These are phyloP conservation scores for Sciaenops ocellatus DNA, from an alignment of 2,797 vertebrate genomes.

Conservation along the genomic window DNA sequence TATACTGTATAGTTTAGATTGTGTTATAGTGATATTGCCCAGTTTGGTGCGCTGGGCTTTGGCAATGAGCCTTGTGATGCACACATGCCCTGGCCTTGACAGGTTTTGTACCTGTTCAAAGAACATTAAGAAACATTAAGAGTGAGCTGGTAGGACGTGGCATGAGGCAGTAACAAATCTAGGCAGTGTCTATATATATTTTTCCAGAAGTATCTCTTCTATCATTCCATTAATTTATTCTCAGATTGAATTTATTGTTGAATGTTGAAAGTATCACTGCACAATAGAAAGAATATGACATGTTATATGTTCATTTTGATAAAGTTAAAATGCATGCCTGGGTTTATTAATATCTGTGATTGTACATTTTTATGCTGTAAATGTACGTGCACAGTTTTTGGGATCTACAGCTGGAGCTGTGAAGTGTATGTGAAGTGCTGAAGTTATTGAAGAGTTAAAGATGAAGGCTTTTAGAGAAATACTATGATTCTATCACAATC, in stretches of 20 bases:
- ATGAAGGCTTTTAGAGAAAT: not conserved
- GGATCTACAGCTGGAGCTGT: not conserved
- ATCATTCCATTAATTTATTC: conserved; percentile 4
- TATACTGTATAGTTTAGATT: not conserved
- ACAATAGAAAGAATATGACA: not conserved
- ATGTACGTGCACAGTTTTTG: conserved; percentile 18
- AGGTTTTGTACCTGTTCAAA: not conserved
- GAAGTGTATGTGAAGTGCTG: not conserved
- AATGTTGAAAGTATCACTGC: conserved; percentile 7
- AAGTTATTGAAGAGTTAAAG: not conserved
- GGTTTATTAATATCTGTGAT: conserved; percentile 2
- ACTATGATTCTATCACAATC: not conserved
- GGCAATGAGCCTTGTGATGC: not conserved
- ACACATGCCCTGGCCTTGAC: not conserved
- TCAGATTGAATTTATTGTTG: not conserved
- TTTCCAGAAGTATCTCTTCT: not conserved
- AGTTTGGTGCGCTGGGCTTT: not conserved
- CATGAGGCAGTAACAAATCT: not conserved
- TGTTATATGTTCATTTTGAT: not conserved
- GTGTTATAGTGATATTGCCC: not conserved
- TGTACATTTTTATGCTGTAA: conserved; percentile 35
- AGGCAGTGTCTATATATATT: not conserved
- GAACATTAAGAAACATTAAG: not conserved
- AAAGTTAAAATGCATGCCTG: conserved; percentile 15
- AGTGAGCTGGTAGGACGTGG: not conserved